phyloP scores from a whole-genome alignment of 2,797 vertebrate species.

The Tangara arthus region DNA sequence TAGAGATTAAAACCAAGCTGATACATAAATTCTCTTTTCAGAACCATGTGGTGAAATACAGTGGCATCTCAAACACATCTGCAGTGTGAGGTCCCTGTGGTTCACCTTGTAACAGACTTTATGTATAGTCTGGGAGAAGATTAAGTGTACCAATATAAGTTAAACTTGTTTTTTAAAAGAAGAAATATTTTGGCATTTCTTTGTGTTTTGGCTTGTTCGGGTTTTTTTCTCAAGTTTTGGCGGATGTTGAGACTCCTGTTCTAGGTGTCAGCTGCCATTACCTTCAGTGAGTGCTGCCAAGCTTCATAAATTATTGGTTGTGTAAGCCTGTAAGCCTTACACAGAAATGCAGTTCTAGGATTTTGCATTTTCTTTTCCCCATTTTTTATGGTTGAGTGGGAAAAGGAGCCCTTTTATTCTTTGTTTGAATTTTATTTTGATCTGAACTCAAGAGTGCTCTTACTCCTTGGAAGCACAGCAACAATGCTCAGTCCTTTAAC shows the following conservation, averaged over 20 bases:
- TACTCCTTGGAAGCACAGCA: neutral
- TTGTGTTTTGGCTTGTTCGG: neutral
- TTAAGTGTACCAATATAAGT: neutral
- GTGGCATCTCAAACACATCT: neutral
- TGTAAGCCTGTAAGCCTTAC: neutral
- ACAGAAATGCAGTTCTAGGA: neutral
- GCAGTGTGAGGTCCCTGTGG: neutral
- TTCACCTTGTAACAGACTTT: neutral
- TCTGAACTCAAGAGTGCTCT: fast-evolving
- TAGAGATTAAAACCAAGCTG: neutral
- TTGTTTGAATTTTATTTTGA: neutral
- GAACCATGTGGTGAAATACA: neutral
- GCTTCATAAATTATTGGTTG: neutral
- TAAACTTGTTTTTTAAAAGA: neutral
- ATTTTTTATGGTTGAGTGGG: neutral
- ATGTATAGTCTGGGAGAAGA: neutral
- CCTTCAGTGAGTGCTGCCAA: neutral
- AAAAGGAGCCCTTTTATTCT: neutral
- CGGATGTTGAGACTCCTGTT: neutral
- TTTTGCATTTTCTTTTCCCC: neutral
- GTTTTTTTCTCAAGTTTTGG: fast-evolving
- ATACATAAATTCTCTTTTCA: neutral
- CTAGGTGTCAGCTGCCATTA: neutral
- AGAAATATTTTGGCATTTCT: neutral
- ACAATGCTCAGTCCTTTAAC: fast-evolving